Conservation (phyloP, 2,888 invertebrate genomes). For the Chrysolina haemoptera region DNA sequence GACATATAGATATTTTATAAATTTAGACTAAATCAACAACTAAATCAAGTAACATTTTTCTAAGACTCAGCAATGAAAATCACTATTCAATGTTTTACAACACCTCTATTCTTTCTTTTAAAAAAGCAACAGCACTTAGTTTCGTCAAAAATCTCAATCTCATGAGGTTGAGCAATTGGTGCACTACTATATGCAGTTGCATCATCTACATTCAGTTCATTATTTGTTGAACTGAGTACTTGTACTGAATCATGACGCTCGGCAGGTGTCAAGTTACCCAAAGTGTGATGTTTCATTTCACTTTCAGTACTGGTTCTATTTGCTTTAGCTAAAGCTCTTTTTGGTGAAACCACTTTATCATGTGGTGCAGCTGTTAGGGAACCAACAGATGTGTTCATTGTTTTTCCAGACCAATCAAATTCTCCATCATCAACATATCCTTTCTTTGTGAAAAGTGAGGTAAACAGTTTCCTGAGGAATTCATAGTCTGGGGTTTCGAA, state of each 20-base stretch:
- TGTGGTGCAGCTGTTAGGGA: slow-evolving; percentile 93
- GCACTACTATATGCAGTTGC: slow-evolving; percentile 98
- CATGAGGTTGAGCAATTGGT: slow-evolving; percentile 93
- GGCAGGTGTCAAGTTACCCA: slow-evolving; percentile 92
- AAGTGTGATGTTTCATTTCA: slow-evolving; percentile 86
- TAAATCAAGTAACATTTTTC: slow-evolving; percentile 35
- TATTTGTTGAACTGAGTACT: slow-evolving; percentile 98
- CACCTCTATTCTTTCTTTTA: slow-evolving; percentile 95
- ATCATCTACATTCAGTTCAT: slow-evolving; percentile 94
- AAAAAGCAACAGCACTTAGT: slow-evolving; percentile 99
- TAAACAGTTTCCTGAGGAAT: slow-evolving; percentile 95
- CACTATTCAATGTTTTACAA: slow-evolving; percentile 59
- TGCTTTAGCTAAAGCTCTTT: slow-evolving; percentile 72
- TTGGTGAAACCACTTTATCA: slow-evolving; percentile 91
- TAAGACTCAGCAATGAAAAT: slow-evolving; percentile 27
- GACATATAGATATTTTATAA: slow-evolving; percentile 30
- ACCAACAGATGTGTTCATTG: slow-evolving; percentile 88
- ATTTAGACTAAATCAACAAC: slow-evolving; percentile 41
- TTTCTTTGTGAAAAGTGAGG: slow-evolving; percentile 90
- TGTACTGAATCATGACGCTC: slow-evolving; percentile 98
- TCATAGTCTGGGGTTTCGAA: slow-evolving; percentile 99
- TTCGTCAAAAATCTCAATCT: slow-evolving; percentile 96
- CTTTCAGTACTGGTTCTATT: slow-evolving; percentile 86
- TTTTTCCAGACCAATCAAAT: slow-evolving; percentile 95
- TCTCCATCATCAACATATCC: slow-evolving; percentile 92